phyloP scores from a whole-genome alignment of 2,113 vertebrate genomes.

The Brachypodius melanocephalos region DNA sequence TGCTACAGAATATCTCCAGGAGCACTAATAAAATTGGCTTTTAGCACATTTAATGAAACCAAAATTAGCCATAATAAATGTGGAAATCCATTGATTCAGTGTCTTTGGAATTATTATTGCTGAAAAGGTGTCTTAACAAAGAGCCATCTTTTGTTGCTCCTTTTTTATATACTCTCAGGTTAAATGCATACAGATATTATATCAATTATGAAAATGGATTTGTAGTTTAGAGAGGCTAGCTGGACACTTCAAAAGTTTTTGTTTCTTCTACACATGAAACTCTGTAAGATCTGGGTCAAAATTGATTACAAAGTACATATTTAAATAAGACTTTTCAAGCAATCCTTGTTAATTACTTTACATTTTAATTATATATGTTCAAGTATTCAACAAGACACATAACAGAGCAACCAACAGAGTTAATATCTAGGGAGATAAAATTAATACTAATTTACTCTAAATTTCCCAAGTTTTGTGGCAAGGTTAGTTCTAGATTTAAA shows the following conservation, averaged over 20 bases:
- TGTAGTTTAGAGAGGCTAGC: background rate
- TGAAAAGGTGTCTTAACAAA: slow-evolving; percentile 20
- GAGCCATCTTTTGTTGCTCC: background rate
- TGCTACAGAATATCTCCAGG: background rate
- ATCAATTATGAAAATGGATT: background rate
- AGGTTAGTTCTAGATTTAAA: background rate
- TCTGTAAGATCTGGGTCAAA: background rate
- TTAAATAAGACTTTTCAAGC: background rate
- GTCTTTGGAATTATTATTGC: slow-evolving; percentile 10
- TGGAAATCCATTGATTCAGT: background rate
- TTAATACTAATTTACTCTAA: background rate
- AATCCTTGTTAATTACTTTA: background rate
- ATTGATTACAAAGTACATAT: background rate
- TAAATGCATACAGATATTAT: background rate
- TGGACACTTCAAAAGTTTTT: background rate
- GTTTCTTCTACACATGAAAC: background rate
- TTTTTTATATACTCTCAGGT: background rate
- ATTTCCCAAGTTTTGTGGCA: background rate
- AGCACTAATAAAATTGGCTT: background rate
- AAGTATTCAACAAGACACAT: background rate
- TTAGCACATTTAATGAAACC: background rate
- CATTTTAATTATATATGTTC: background rate
- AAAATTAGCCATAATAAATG: background rate
- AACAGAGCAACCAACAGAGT: background rate
- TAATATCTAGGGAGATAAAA: background rate